Conservation (phyloP, 2,888 invertebrate genomes). For the Spatulosminthurus flaviceps region DNA sequence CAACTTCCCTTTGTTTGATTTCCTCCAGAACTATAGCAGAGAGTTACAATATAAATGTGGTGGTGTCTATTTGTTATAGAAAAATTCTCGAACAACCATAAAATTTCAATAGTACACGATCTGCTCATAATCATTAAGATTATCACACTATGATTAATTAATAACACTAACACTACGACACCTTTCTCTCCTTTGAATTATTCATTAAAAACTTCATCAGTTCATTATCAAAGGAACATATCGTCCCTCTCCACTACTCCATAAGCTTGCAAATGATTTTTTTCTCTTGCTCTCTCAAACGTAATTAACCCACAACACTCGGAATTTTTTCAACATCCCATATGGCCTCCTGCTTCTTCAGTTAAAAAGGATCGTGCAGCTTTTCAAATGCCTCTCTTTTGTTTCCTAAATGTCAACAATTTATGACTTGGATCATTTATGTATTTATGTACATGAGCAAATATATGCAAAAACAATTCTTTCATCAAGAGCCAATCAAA, state of each 20-base stretch:
- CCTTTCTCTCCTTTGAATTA: conserved; percentile 32
- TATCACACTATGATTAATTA: conserved; percentile 33
- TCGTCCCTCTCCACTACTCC: not conserved
- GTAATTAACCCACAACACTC: not conserved
- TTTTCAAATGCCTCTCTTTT: not conserved
- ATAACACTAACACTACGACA: no score
- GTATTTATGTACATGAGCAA: no score
- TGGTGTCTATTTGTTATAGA: no score
- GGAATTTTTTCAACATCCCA: conserved; percentile 1
- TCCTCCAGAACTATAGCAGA: not conserved
- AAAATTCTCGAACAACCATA: not conserved
- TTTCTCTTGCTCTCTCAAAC: not conserved
- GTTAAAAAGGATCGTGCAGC: not conserved
- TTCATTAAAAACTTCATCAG: conserved; percentile 35
- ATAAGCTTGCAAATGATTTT: no score
- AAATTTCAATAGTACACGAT: conserved; percentile 17
- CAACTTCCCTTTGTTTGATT: not conserved
- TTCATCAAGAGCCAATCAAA: no score
- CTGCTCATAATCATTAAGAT: conserved; percentile 17
- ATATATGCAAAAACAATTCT: no score
- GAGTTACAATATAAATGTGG: no score
- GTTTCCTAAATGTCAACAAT: not conserved
- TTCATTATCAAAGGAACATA: not conserved
- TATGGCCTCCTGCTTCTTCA: conserved; percentile 1
- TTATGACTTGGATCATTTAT: no score